These are phyloP conservation scores for Cettia cetti DNA, from an alignment of 2,113 vertebrate genomes.

Conservation along the genomic window DNA sequence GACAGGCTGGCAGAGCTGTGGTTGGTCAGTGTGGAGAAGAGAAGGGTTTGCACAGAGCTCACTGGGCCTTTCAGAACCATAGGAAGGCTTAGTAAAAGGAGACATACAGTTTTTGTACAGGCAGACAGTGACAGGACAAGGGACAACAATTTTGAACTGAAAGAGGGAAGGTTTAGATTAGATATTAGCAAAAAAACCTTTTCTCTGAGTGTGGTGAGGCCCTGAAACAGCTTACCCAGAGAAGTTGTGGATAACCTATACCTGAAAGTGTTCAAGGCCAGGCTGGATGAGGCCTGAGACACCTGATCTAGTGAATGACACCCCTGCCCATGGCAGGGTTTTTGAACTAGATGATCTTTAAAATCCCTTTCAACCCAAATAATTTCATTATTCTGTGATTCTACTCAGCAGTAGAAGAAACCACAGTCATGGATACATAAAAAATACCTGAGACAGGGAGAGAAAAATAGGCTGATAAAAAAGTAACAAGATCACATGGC, in stretches of 20 bases:
- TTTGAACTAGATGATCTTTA: background rate
- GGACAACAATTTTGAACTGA: background rate
- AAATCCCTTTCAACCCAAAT: background rate
- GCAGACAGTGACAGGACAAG: background rate
- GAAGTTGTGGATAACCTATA: background rate
- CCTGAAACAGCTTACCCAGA: background rate
- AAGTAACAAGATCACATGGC: background rate
- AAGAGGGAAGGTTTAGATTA: background rate
- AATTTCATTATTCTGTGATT: background rate
- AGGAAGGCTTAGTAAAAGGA: background rate
- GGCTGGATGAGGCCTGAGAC: fast-evolving
- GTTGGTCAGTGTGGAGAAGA: background rate
- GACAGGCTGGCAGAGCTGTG: background rate
- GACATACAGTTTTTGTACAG: background rate
- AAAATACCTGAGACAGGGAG: background rate
- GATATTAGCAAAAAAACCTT: background rate
- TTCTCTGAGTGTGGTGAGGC: background rate
- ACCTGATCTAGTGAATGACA: background rate
- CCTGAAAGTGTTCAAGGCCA: background rate
- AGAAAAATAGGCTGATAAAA: background rate
- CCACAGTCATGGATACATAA: background rate
- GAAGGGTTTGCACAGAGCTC: background rate
- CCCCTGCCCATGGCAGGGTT: background rate
- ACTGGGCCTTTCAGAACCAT: background rate
- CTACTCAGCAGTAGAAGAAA: background rate